Evolutionary conservation across 2,797 vertebrate genomes (phyloP).

Genomic region (Epinephelus coioides): DNA sequence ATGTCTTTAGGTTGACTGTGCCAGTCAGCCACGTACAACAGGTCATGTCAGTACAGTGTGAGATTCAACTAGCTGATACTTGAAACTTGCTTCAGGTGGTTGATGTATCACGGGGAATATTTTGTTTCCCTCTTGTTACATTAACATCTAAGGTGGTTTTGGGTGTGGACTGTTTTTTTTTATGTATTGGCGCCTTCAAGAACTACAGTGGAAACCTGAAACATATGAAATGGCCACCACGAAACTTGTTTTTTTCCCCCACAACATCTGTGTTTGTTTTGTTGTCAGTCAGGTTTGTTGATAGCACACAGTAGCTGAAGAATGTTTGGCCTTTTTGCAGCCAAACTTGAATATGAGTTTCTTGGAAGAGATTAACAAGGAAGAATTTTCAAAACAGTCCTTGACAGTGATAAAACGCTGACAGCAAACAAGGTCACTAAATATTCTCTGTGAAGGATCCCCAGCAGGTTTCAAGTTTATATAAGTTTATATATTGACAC

Average conservation of each 20-base stretch:
- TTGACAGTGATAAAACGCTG: constrained; percentile 1
- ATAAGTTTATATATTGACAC: constrained; percentile 8
- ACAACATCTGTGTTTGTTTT: neutral
- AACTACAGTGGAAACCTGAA: constrained; percentile 7
- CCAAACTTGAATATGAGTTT: constrained; percentile 12
- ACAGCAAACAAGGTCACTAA: neutral
- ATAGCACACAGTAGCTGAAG: neutral
- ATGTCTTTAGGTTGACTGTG: neutral
- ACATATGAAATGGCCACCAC: neutral
- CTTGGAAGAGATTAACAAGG: constrained; percentile 12
- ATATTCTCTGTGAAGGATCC: neutral
- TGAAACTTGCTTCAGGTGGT: constrained; percentile 9
- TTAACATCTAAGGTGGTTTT: neutral
- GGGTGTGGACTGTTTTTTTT: neutral
- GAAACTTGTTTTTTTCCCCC: neutral
- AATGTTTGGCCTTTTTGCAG: neutral
- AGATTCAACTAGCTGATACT: constrained; percentile 1
- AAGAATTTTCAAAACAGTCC: constrained; percentile 21
- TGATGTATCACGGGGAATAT: constrained; percentile 17
- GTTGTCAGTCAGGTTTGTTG: neutral
- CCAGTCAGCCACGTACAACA: neutral
- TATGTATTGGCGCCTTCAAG: neutral
- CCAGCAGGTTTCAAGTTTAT: constrained; percentile 26
- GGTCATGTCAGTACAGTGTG: neutral
- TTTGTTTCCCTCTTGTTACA: constrained; percentile 1